Evolutionary conservation across 2,797 vertebrate genomes (phyloP).

Genomic region (Luscinia luscinia): DNA sequence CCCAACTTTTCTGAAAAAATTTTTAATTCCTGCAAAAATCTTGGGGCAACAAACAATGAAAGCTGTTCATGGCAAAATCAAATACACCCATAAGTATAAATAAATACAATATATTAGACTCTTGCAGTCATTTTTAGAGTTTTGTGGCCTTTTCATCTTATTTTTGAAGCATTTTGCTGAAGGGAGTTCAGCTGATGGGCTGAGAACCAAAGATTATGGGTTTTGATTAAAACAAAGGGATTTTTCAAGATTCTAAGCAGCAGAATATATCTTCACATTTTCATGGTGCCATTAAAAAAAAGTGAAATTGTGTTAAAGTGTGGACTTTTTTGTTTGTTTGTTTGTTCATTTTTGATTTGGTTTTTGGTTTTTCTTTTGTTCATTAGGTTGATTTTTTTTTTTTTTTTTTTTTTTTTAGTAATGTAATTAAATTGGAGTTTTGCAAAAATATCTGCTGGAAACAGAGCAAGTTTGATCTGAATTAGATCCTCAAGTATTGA

Average conservation of each 20-base stretch:
- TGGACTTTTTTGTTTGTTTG: background rate
- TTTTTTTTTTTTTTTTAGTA: background rate
- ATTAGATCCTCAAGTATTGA: background rate
- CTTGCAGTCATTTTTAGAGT: background rate
- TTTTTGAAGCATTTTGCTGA: background rate
- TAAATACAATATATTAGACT: background rate
- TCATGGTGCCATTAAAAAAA: background rate
- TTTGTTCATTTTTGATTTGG: background rate
- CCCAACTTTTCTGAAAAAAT: background rate
- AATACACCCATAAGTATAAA: background rate
- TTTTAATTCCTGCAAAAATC: background rate
- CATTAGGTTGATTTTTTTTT: background rate
- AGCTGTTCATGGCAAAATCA: background rate
- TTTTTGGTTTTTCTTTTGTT: too few relatives aligned
- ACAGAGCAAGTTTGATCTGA: background rate
- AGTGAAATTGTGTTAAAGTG: too few relatives aligned
- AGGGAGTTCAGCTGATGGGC: background rate
- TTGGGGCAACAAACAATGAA: background rate
- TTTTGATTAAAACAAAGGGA: background rate
- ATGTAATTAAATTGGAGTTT: background rate
- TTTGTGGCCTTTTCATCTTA: background rate
- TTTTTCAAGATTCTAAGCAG: background rate
- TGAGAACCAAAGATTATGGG: background rate
- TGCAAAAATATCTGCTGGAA: background rate
- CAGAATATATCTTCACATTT: background rate